Evolutionary conservation across 2,113 vertebrate species (phyloP).

Genomic region (Pongo pygmaeus): DNA sequence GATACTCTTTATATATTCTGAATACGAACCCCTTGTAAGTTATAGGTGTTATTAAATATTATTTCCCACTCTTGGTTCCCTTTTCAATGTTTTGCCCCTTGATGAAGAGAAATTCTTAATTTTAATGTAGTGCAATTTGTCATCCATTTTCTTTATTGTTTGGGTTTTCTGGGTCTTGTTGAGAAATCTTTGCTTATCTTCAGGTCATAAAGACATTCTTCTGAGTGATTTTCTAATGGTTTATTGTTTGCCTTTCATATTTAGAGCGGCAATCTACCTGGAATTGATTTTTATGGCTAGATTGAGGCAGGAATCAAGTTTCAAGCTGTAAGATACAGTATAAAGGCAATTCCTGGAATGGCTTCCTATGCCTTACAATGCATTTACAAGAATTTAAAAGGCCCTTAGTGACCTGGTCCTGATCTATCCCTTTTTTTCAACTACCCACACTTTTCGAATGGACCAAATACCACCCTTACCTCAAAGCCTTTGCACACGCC

Average conservation of each 20-base stretch:
- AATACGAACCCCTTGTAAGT: neutral
- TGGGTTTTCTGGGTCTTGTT: neutral
- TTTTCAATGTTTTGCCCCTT: neutral
- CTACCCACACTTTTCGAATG: neutral
- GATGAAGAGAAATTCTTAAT: neutral
- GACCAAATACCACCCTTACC: neutral
- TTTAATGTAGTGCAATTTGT: neutral
- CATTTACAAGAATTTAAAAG: neutral
- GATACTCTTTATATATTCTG: neutral
- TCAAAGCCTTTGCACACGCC: neutral
- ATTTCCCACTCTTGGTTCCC: neutral
- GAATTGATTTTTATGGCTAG: neutral
- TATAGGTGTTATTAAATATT: neutral
- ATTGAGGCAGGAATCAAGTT: neutral
- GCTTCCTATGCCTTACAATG: neutral
- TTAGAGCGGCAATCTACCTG: neutral
- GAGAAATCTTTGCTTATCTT: neutral
- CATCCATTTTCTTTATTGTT: neutral
- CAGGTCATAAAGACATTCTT: neutral
- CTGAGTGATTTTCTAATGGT: neutral
- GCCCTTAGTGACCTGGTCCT: neutral
- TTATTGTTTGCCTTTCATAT: neutral
- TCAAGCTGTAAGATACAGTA: neutral
- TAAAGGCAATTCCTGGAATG: neutral
- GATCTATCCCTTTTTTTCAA: neutral